Percentiles rank a stretch among this genome's conserved stretches.
Evolutionary conservation across 2,113 vertebrate species (phyloP).

Genomic region (Stegostoma tigrinum): DNA sequence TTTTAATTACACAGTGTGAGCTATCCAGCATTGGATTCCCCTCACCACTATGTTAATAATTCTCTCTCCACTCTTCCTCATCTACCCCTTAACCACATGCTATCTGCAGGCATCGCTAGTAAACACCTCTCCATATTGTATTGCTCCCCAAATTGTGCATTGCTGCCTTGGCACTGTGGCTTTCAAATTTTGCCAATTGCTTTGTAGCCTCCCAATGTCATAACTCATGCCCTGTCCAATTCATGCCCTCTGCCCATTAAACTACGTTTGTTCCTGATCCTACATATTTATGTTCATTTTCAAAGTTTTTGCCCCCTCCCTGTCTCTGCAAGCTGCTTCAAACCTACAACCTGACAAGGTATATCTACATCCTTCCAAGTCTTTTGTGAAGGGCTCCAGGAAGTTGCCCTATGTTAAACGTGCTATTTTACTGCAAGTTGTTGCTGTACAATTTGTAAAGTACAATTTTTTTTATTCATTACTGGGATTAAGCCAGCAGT

Average conservation of each 20-base stretch:
- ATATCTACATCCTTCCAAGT: background rate
- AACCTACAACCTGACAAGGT: background rate
- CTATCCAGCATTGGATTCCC: background rate
- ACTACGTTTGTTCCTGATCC: too few species aligned
- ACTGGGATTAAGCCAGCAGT: too few species aligned
- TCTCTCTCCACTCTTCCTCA: background rate
- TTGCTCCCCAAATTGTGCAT: background rate
- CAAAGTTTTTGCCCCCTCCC: background rate
- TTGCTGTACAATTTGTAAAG: background rate
- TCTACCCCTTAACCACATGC: background rate
- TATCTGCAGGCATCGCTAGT: background rate
- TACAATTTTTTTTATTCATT: background rate
- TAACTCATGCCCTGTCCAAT: too few species aligned
- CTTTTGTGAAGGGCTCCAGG: background rate
- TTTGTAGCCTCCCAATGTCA: too few species aligned
- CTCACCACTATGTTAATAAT: background rate
- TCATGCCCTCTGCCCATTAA: too few species aligned
- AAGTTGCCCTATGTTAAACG: background rate
- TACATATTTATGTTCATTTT: too few species aligned
- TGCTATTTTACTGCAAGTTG: background rate
- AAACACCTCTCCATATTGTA: background rate
- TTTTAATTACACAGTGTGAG: background rate
- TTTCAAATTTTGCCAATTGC: background rate
- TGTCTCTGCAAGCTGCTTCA: background rate
- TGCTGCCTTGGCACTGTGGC: background rate